Evolutionary conservation across 2,888 invertebrate species (phyloP).

Genomic region (Athalia rosae): DNA sequence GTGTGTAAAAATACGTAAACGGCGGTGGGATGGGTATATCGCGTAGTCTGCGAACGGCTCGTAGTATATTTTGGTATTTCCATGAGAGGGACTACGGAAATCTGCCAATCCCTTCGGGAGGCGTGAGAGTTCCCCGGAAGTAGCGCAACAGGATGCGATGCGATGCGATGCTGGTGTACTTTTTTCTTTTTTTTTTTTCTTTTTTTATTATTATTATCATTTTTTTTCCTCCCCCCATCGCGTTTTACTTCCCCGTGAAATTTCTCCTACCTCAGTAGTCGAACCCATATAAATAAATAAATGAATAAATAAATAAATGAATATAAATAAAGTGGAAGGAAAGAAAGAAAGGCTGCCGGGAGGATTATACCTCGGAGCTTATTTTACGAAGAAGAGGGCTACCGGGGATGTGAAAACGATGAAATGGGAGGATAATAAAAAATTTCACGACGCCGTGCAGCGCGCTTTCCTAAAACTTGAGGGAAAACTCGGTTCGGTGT

Average conservation of each 20-base stretch:
- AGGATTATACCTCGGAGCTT: conserved; percentile 7
- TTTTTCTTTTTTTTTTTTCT: not conserved
- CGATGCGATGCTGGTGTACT: no score
- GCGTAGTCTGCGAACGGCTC: not conserved
- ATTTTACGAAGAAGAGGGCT: not conserved
- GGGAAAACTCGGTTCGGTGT: not conserved
- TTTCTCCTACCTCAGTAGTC: not conserved
- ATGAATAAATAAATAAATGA: conserved; percentile 39
- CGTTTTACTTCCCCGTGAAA: not conserved
- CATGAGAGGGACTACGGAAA: conserved; percentile 35
- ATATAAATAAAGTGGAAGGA: conserved; percentile 29
- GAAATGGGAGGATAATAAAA: conserved; percentile 6
- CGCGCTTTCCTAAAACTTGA: not conserved
- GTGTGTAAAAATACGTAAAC: conserved; percentile 8
- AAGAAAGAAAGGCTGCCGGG: not conserved
- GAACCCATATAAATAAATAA: conserved; percentile 41
- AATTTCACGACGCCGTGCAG: not conserved
- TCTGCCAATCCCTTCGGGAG: conserved; percentile 35
- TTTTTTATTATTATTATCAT: no score
- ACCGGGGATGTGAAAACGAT: conserved; percentile 3
- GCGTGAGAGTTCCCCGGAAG: conserved; percentile 6
- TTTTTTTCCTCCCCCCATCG: conserved; percentile 4
- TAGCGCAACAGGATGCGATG: conserved; percentile 9
- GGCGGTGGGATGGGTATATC: no score
- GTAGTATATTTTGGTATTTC: conserved; percentile 9